These are phyloP conservation scores for Amblyraja radiata DNA, from an alignment of 2,797 vertebrate species.

Conservation along the genomic window DNA sequence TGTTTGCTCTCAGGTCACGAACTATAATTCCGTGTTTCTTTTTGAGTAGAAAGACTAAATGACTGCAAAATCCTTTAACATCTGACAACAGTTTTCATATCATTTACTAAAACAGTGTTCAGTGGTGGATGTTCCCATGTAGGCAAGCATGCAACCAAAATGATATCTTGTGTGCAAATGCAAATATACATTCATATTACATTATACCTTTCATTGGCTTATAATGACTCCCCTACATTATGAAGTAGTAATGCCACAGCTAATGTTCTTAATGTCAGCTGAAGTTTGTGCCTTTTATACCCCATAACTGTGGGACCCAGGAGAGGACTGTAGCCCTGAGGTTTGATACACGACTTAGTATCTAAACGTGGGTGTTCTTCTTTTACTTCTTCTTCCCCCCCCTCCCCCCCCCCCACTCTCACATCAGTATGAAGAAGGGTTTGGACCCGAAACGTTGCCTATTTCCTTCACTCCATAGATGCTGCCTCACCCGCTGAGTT, in stretches of 20 bases:
- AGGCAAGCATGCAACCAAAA: background rate
- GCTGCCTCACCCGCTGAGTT: too few species aligned
- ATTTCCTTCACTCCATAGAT: too few species aligned
- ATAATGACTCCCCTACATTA: background rate
- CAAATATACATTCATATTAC: background rate
- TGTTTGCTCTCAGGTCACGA: too few species aligned
- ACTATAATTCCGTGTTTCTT: background rate
- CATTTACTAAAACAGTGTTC: background rate
- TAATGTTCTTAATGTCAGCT: background rate
- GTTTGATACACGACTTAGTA: background rate
- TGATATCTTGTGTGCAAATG: background rate
- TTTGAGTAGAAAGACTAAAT: background rate
- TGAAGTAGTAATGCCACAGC: background rate
- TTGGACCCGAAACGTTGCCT: too few species aligned
- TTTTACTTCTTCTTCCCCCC: too few species aligned
- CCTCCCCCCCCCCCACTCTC: too few species aligned
- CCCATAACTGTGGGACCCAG: background rate
- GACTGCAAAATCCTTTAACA: background rate
- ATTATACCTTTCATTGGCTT: background rate
- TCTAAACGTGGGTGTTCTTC: background rate
- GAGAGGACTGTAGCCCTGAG: background rate
- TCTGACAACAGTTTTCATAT: background rate
- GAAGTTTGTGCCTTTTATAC: background rate
- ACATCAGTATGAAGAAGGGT: too few species aligned
- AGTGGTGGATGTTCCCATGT: background rate